Conservation (phyloP, 2,113 vertebrate species). For the Phyllostomus discolor region DNA sequence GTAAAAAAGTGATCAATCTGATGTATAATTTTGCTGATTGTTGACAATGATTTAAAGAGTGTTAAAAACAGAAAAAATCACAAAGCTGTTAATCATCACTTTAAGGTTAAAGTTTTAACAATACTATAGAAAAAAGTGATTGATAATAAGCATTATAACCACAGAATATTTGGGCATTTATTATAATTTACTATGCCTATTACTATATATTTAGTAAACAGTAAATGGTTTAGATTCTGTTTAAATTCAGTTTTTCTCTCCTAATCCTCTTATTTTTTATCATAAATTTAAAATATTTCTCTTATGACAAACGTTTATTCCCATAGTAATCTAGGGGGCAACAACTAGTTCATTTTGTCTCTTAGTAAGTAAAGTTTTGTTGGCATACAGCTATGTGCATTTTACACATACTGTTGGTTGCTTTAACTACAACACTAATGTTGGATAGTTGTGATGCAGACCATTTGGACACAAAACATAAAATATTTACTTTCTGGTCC, state of each 20-base stretch:
- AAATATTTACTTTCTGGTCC: not conserved
- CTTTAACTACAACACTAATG: not conserved
- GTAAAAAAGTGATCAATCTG: not conserved
- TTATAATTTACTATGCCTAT: not conserved
- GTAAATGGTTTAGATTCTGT: not conserved
- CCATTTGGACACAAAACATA: not conserved
- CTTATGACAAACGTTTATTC: not conserved
- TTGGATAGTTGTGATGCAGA: not conserved
- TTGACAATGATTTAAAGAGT: not conserved
- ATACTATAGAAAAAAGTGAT: not conserved
- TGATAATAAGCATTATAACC: not conserved
- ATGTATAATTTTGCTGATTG: not conserved
- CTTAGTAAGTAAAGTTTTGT: not conserved
- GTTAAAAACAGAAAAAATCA: not conserved
- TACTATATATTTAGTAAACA: not conserved
- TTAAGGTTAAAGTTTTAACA: not conserved
- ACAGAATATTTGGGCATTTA: not conserved
- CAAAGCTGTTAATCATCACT: not conserved
- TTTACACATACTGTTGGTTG: not conserved
- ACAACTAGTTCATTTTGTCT: not conserved
- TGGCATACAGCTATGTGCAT: fast-evolving
- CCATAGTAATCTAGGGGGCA: not conserved
- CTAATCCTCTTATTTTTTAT: not conserved
- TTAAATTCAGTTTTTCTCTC: not conserved
- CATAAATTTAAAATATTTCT: not conserved